These are phyloP conservation scores for Onychomys torridus DNA, from an alignment of 2,797 vertebrate species.

Conservation along the genomic window DNA sequence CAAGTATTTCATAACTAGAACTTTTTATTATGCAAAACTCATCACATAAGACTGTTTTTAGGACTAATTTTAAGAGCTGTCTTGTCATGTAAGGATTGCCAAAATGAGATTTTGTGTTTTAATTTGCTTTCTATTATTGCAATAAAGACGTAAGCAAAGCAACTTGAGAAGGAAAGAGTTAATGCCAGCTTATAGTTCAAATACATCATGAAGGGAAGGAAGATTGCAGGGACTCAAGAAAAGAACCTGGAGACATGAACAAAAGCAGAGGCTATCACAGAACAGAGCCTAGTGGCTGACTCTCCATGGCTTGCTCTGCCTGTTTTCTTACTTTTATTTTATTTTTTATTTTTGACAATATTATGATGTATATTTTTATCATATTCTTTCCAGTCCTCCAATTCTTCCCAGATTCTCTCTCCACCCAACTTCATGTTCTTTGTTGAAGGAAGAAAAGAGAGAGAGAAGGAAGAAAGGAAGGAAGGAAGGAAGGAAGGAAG, in stretches of 20 bases:
- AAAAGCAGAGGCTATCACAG: not conserved
- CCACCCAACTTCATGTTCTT: not conserved
- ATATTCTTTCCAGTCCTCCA: not conserved
- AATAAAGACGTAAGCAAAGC: no score
- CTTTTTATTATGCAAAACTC: not conserved
- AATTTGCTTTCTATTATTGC: not conserved
- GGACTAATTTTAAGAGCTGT: not conserved
- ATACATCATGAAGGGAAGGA: not conserved
- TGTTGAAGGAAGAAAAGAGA: not conserved
- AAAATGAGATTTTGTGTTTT: not conserved
- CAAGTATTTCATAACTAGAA: not conserved
- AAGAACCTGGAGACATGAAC: not conserved
- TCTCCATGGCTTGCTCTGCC: no score
- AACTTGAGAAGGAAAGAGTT: not conserved
- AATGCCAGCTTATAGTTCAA: no score
- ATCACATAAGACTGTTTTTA: not conserved
- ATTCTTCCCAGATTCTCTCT: not conserved
- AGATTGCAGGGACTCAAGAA: no score
- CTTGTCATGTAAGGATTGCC: not conserved
- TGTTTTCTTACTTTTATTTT: not conserved
- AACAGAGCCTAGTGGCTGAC: not conserved
- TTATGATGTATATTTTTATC: not conserved
- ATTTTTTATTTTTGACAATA: not conserved
- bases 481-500: accelerated
- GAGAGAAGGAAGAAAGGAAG: accelerated